phyloP scores from a whole-genome alignment of 2,888 invertebrate species.

The Lasioglossum villosulum region DNA sequence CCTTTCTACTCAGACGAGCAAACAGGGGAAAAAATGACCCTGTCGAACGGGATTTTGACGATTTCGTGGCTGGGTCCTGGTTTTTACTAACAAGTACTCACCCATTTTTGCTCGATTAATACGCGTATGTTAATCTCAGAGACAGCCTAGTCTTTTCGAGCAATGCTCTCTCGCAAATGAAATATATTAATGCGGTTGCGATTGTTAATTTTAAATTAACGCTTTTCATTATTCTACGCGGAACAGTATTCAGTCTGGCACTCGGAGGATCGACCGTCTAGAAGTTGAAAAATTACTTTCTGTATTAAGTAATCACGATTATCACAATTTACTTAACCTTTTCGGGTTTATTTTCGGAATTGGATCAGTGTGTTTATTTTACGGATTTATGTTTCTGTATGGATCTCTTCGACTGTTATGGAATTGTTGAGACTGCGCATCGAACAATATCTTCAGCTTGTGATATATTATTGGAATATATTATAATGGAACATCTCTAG shows the following conservation, averaged over 20 bases:
- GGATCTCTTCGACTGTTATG: background rate
- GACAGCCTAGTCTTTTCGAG: background rate
- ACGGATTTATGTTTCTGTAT: background rate
- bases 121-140: background rate
- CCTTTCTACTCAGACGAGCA: slow-evolving; percentile 53
- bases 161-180: background rate
- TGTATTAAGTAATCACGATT: background rate
- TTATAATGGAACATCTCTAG: background rate
- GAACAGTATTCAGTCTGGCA: background rate
- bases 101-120: background rate
- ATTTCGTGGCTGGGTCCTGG: background rate
- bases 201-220: slow-evolving; percentile 7
- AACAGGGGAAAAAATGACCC: slow-evolving; percentile 41
- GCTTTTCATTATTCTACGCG: background rate
- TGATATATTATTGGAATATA: too few relatives aligned
- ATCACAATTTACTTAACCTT: background rate
- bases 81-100: background rate
- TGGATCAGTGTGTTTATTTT: background rate
- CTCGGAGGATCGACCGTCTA: too few relatives aligned
- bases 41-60: background rate
- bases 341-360: background rate
- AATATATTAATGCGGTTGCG: background rate
- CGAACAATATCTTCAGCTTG: background rate
- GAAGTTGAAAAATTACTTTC: background rate
- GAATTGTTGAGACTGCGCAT: background rate